These are phyloP conservation scores for Tympanuchus pallidicinctus DNA, from an alignment of 2,113 vertebrate species.

Conservation along the genomic window DNA sequence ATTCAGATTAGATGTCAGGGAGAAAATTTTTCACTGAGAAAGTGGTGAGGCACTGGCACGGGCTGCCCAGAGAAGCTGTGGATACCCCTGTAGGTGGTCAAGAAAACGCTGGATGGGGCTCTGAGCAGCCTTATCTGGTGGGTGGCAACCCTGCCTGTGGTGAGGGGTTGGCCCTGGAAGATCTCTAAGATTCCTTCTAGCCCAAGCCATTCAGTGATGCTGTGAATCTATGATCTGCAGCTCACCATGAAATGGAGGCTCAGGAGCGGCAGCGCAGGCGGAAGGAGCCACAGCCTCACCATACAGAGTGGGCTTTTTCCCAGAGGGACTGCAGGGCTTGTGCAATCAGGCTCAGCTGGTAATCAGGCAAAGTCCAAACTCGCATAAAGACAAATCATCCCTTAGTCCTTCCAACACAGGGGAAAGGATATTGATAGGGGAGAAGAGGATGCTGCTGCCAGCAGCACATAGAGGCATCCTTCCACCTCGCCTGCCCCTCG, in stretches of 20 bases:
- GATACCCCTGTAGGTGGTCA: no score
- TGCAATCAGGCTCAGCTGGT: conserved; percentile 80
- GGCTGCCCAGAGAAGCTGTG: no score
- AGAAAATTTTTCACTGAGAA: no score
- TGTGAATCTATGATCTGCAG: background rate
- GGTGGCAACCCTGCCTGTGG: no score
- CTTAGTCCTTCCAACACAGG: conserved; percentile 64
- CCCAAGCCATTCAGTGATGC: no score
- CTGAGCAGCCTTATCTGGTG: no score
- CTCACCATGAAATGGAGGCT: conserved; percentile 1
- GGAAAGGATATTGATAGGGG: conserved; percentile 63
- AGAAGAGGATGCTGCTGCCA: conserved; percentile 64
- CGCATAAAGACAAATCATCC: conserved; percentile 73
- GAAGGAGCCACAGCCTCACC: background rate
- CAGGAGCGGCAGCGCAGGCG: background rate
- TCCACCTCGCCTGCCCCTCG: conserved; percentile 44
- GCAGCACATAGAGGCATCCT: conserved; percentile 9
- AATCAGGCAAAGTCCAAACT: conserved; percentile 74
- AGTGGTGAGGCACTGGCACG: no score
- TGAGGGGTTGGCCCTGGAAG: no score
- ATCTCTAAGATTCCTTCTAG: no score
- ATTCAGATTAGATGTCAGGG: no score
- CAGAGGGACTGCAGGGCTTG: conserved; percentile 62
- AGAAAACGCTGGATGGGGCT: no score
- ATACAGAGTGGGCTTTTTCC: conserved; percentile 41